Evolutionary conservation across 2,797 vertebrate species (phyloP).

Genomic region (Gila robusta): DNA sequence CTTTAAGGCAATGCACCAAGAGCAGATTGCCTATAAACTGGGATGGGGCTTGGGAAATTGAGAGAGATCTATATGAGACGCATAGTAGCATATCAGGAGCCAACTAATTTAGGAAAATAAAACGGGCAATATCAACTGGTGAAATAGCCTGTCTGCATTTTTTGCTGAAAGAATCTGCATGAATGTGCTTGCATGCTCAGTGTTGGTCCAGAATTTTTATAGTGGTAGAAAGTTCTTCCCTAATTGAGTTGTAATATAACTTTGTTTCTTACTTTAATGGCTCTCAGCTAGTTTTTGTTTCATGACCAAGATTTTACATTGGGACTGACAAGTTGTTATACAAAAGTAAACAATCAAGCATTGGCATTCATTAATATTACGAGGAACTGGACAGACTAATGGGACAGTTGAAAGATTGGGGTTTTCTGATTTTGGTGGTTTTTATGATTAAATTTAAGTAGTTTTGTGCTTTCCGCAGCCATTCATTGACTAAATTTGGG

Average conservation of each 20-base stretch:
- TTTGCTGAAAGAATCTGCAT: neutral
- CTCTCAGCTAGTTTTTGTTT: neutral
- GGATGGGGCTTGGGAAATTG: neutral
- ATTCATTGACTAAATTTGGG: neutral
- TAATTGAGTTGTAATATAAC: neutral
- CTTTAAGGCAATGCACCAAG: neutral
- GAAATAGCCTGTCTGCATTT: neutral
- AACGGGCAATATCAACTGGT: neutral
- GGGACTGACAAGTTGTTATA: neutral
- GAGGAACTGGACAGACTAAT: neutral
- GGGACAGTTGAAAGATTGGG: neutral
- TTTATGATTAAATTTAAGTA: neutral
- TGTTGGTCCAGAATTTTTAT: neutral
- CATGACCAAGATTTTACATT: neutral
- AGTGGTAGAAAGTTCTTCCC: neutral
- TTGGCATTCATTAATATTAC: neutral
- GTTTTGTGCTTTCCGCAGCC: neutral
- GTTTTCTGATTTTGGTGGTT: neutral
- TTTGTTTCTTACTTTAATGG: neutral
- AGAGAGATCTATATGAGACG: neutral
- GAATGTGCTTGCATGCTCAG: neutral
- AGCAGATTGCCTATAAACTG: slow-evolving; percentile 22
- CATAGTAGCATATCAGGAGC: neutral
- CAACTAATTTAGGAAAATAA: slow-evolving; percentile 14
- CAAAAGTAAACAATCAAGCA: neutral